Base-by-base conservation (phyloP, 2,113 vertebrate species). In the Barbus barbus region DNA sequence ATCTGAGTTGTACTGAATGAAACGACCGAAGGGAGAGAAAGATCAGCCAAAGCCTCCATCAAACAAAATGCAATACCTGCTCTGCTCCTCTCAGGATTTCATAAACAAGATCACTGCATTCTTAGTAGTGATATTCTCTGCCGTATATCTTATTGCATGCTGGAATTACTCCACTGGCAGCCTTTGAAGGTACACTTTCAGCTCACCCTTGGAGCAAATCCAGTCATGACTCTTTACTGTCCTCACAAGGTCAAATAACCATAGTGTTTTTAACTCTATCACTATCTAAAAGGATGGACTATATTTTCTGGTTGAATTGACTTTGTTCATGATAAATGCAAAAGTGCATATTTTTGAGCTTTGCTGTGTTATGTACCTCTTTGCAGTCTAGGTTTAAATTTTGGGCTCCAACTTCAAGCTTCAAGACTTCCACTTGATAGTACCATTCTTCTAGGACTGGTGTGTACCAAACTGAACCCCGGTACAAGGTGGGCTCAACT, bases 361-460 rank as follows among this genome's bases (percentile, higher is more conserved):
- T 18, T 2, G 4, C 26, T 22, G 46, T 41, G 0, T 33, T 3
- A 33, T 74, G 3, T 95, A 99, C 98, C 97, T 98, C 97, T 91
- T 89, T 96, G 90, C 98, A 99, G 90, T 99, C 97, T 93, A 99
- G 84, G 18, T 97, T 93, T 0, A 99, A 93, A 84, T 94, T 97
- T 83, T 96, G 94, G 44, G 96, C 94, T 44, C 96, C 97, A 0
- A 99, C 96, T 87, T 99, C 98, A 91, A 99, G 89, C 51, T 97
- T 99, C 86, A 99, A 93, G 81, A 99, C 94, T 91, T 99, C 98
- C 67, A 99, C 96, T 86, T 99, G 97, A 87, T 99, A 99, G 88
- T 99, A 99, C 98, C 97, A 99, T 87, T 98, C 97, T 87, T 97
- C 95, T 56, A 95, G 91, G 78, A 99, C 93, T 0, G 97, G 96